Evolutionary conservation across 2,113 vertebrate genomes (phyloP).

Genomic region (Pavo muticus): DNA sequence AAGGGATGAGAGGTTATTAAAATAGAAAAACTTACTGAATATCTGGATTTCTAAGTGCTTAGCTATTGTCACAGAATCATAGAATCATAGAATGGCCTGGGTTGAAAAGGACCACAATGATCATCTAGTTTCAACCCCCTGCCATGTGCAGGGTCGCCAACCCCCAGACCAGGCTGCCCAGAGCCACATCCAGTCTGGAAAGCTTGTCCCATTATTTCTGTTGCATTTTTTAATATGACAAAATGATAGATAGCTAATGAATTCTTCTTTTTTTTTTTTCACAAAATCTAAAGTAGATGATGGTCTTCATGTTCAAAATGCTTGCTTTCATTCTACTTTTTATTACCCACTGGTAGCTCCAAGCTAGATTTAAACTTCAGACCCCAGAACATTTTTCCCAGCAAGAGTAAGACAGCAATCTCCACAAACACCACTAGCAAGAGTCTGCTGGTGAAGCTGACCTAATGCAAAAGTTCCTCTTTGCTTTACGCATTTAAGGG

Average conservation of each 20-base stretch:
- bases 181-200: too few relatives aligned
- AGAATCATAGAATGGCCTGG: too few relatives aligned
- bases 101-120: too few relatives aligned
- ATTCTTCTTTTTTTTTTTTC: too few relatives aligned
- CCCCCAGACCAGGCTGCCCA: too few relatives aligned
- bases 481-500: neutral
- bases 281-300: neutral
- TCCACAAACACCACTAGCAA: neutral
- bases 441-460: neutral
- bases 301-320: neutral
- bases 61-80: neutral
- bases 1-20: neutral
- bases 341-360: neutral
- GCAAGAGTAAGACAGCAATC: neutral
- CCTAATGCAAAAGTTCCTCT: neutral
- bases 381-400: neutral
- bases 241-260: neutral
- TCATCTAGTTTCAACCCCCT: too few relatives aligned
- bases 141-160: too few relatives aligned
- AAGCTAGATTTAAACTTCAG: neutral
- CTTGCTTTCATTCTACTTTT: neutral
- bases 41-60: neutral
- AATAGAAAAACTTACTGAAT: neutral
- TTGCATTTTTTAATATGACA: neutral
- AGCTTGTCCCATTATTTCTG: neutral